Percentiles rank a stretch among this genome's conserved stretches.
Conservation (phyloP, 2,797 vertebrate genomes). For the Ciconia nigra region DNA sequence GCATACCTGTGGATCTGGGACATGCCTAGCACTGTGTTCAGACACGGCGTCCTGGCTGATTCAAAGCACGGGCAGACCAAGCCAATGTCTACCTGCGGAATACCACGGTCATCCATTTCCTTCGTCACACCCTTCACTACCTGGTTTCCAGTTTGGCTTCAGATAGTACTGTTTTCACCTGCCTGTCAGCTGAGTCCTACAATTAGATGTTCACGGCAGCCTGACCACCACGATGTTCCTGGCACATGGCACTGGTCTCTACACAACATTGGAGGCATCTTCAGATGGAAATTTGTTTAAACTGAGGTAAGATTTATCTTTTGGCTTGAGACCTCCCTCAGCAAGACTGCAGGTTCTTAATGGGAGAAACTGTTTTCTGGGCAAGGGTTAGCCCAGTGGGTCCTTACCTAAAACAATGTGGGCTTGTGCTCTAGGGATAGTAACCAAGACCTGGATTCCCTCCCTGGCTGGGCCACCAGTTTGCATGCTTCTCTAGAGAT, state of each 20-base stretch:
- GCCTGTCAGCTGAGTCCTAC: neutral
- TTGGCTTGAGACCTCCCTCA: neutral
- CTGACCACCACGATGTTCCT: neutral
- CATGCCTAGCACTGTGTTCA: neutral
- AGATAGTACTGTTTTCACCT: neutral
- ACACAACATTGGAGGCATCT: neutral
- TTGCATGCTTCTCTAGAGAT: neutral
- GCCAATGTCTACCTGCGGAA: neutral
- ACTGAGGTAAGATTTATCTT: neutral
- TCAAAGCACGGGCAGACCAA: neutral
- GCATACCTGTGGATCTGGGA: neutral
- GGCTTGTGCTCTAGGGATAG: neutral
- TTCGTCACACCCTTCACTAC: neutral
- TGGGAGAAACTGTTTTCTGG: neutral
- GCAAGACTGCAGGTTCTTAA: neutral
- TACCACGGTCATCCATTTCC: accelerated
- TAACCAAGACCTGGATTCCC: neutral
- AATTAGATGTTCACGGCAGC: neutral
- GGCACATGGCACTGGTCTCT: neutral
- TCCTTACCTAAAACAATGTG: neutral
- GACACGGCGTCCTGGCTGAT: neutral
- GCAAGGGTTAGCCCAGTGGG: neutral
- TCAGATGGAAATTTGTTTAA: neutral
- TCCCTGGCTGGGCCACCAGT: neutral
- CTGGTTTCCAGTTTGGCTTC: neutral